Evolutionary conservation across 2,113 vertebrate genomes (phyloP).

Genomic region (Hyaena hyaena): DNA sequence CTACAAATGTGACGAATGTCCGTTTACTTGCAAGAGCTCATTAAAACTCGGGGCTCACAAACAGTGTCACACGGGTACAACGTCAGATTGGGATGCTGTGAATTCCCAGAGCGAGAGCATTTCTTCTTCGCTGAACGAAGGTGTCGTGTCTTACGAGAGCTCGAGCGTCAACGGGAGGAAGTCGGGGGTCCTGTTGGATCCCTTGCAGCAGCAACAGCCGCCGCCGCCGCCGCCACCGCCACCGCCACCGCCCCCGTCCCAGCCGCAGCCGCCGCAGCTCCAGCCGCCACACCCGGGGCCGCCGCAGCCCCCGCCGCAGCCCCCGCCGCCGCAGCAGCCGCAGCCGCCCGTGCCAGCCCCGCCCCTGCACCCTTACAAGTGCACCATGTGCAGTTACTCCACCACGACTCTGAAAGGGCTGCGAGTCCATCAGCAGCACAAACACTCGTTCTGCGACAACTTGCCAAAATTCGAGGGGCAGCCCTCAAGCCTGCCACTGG

Average conservation of each 20-base stretch:
- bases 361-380: conserved; percentile 93
- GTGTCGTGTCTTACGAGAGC: conserved; percentile 88
- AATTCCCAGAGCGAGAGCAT: conserved; percentile 92
- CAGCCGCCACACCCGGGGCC: conserved; percentile 85
- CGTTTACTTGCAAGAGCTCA: conserved; percentile 97
- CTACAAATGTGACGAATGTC: conserved; percentile 97
- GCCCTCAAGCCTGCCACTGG: conserved; percentile 88
- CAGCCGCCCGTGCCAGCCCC: conserved; percentile 72
- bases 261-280: conserved; percentile 73
- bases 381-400: conserved; percentile 97
- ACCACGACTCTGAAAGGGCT: conserved; percentile 97
- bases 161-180: conserved; percentile 94
- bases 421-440: conserved; percentile 98
- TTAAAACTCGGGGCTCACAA: conserved; percentile 96
- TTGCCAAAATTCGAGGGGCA: conserved; percentile 92
- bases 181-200: conserved; percentile 87
- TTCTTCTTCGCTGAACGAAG: conserved; percentile 88
- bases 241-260: conserved; percentile 79
- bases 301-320: conserved; percentile 53
- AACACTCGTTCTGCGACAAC: conserved; percentile 98
- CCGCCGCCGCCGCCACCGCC: conserved; percentile 47
- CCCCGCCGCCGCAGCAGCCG: background rate
- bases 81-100: conserved; percentile 93
- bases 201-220: conserved; percentile 81
- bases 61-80: conserved; percentile 91